Base-by-base conservation (phyloP, 2,797 vertebrate species). In the Novumbra hubbsi region DNA sequence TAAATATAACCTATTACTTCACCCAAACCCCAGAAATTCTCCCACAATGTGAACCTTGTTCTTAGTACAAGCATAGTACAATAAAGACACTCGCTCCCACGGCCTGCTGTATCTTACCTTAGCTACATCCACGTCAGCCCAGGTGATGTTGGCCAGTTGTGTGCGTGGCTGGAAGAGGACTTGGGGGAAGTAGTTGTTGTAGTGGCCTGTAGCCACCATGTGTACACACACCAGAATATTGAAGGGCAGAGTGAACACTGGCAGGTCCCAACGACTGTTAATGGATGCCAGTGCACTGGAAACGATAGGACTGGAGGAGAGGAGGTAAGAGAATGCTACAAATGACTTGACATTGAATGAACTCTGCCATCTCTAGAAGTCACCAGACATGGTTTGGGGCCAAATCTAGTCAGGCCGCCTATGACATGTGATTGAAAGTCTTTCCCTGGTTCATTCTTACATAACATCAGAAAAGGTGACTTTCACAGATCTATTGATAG, bases 201-300 rank as follows among this genome's bases (percentile, higher is more conserved):
- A 86, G 69, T 91, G 90, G 75, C 95, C 94, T 0, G 94, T 95
- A 15, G 95, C 95, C 50, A 94, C 93, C 76, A 95, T 75, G 6
- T 95, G 95, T 4, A 95, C 30, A 3, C 93, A 95, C 75, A 96
- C 77, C 0, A 93, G 87, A 16, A 97, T 84, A 78, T 97, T 97
- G 88, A 98, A 97, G 45, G 95, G 95, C 78, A 96, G 66, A 0
- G 95, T 97, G 82, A 97, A 95, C 75, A 97, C 90, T 0, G 96
- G 96, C 38, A 97, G 90, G 73, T 96, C 95, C 96, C 95, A 96
- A 83, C 92, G 95, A 50, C 88, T 90, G 87, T 95, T 90, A 80
- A 96, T 48, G 2, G 93, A 93, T 5, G 87, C 90, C 83, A 98
- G 85, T 64, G 95, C 94, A 0, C 96, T 96, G 30, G 92, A 93